phyloP scores from a whole-genome alignment of 1,140 invertebrate species.

The Bombus confusus region DNA sequence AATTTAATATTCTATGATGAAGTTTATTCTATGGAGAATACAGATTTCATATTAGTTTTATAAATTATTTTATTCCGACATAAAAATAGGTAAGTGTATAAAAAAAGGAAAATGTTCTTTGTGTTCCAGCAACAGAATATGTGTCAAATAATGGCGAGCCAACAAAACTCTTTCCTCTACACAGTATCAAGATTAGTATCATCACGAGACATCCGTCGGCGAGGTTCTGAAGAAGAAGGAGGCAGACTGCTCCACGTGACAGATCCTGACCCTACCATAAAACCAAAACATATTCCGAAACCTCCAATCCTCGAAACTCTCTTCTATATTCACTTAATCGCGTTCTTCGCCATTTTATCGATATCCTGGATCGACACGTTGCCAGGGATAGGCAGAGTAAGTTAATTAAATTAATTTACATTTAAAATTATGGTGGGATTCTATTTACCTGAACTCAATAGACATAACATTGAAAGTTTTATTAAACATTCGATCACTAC shows the following conservation, averaged over 20 bases:
- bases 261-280: constrained; percentile 77
- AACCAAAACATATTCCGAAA: constrained; percentile 75
- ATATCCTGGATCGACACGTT: constrained; percentile 82
- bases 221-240: constrained; percentile 76
- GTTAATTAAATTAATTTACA: constrained; percentile 10
- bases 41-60: too few species aligned
- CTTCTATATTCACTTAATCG: constrained; percentile 81
- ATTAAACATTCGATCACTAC: neutral
- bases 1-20: too few species aligned
- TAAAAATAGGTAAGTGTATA: neutral
- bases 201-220: constrained; percentile 76
- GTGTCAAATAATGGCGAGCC: constrained; percentile 74
- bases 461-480: neutral
- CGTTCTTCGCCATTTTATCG: constrained; percentile 77
- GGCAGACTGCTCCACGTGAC: constrained; percentile 77
- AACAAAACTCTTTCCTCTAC: constrained; percentile 79
- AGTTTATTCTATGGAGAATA: too few species aligned
- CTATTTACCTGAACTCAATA: too few species aligned
- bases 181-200: constrained; percentile 83
- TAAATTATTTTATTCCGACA: too few species aligned
- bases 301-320: constrained; percentile 77
- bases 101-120: neutral
- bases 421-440: too few species aligned
- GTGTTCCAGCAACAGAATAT: constrained; percentile 73
- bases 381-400: constrained; percentile 81